Evolutionary conservation across 1,140 invertebrate genomes (phyloP).

Genomic region (Sycobia sp.): DNA sequence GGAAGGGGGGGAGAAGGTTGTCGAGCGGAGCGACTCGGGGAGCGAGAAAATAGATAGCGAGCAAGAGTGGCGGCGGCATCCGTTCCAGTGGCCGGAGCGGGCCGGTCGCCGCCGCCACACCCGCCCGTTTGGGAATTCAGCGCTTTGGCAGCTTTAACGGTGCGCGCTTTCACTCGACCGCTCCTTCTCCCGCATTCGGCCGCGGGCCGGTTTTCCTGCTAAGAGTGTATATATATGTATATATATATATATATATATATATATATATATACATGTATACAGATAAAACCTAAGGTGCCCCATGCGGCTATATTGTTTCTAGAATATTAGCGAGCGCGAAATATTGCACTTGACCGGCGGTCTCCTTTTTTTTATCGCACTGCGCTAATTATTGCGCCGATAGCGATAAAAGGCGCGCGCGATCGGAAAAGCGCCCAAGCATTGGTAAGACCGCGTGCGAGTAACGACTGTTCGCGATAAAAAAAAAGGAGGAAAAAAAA

Average conservation of each 20-base stretch:
- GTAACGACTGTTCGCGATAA: too few relatives aligned
- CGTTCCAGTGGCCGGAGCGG: constrained; percentile 56
- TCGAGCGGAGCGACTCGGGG: constrained; percentile 6
- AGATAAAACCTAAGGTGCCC: too few relatives aligned
- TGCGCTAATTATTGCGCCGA: too few relatives aligned
- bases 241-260: not conserved
- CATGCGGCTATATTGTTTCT: too few relatives aligned
- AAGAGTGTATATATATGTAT: not conserved
- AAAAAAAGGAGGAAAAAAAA: too few relatives aligned
- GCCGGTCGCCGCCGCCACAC: constrained; percentile 59
- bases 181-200: too few relatives aligned
- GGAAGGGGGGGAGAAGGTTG: not conserved
- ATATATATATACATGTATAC: too few relatives aligned
- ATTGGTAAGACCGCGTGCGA: too few relatives aligned
- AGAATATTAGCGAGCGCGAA: constrained; percentile 9
- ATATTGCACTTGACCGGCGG: constrained; percentile 11
- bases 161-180: not conserved
- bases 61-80: constrained; percentile 38
- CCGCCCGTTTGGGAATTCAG: constrained; percentile 64
- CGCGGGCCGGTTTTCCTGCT: too few relatives aligned
- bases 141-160: constrained; percentile 49
- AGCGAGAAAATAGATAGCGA: constrained; percentile 24
- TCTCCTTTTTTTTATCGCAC: too few relatives aligned
- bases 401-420: too few relatives aligned
- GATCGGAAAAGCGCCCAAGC: too few relatives aligned